phyloP scores from a whole-genome alignment of 2,888 invertebrate species.

The Archaeoteleia sp. region DNA sequence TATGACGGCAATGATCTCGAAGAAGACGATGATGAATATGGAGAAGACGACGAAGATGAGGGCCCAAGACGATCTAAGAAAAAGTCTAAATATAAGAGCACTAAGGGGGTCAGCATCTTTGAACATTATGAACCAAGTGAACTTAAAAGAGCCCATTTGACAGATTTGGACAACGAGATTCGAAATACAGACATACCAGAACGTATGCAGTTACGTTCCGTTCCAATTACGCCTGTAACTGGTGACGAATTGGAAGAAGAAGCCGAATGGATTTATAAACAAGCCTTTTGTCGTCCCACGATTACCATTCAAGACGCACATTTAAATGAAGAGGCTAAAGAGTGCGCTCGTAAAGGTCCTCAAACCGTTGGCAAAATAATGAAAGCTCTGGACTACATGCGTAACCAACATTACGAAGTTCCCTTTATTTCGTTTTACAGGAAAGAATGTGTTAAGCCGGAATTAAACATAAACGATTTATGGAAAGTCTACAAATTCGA shows the following conservation, averaged over 20 bases:
- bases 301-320: constrained; percentile 86
- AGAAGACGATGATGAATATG: constrained; percentile 83
- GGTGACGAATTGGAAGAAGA: constrained; percentile 95
- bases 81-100: constrained; percentile 83
- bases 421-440: constrained; percentile 99
- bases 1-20: constrained; percentile 91
- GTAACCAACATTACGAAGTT: constrained; percentile 96
- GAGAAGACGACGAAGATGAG: constrained; percentile 80
- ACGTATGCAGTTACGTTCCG: constrained; percentile 91
- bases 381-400: constrained; percentile 95
- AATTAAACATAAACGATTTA: constrained; percentile 93
- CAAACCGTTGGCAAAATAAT: constrained; percentile 91
- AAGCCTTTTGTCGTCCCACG: constrained; percentile 90
- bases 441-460: constrained; percentile 97
- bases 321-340: constrained; percentile 76
- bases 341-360: constrained; percentile 81
- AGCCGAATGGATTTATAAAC: constrained; percentile 97
- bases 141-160: constrained; percentile 95
- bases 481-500: constrained; percentile 99
- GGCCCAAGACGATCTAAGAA: constrained; percentile 84
- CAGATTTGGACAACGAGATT: constrained; percentile 93
- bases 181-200: constrained; percentile 93
- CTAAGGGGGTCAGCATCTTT: constrained; percentile 90
- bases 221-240: constrained; percentile 88
- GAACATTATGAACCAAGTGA: constrained; percentile 98